Evolutionary conservation across 2,113 vertebrate genomes (phyloP).

Genomic region (Scomber scombrus): DNA sequence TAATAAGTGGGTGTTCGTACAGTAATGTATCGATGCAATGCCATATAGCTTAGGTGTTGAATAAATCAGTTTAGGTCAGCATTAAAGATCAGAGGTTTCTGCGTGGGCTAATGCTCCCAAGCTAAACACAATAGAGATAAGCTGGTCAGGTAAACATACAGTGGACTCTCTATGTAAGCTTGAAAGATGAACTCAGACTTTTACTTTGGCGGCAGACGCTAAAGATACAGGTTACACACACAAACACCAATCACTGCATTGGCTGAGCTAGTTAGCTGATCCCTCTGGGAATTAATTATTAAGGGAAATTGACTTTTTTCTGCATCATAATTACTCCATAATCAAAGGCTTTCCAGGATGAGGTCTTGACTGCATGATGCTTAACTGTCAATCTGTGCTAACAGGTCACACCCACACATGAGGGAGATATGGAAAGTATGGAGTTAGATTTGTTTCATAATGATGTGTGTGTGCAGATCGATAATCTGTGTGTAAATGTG

Average conservation of each 20-base stretch:
- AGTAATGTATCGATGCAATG: background rate
- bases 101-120: slow-evolving; percentile 16
- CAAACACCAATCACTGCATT: background rate
- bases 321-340: slow-evolving; percentile 22
- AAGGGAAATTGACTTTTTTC: background rate
- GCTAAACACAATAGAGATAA: slow-evolving; percentile 12
- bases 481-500: no score
- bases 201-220: background rate
- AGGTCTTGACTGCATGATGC: background rate
- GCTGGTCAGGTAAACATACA: background rate
- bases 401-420: background rate
- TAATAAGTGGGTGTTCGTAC: no score
- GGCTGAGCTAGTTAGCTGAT: background rate
- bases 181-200: background rate
- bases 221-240: background rate
- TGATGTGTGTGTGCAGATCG: no score
- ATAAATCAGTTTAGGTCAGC: slow-evolving; percentile 33
- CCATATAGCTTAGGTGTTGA: slow-evolving; percentile 10
- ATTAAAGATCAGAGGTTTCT: background rate
- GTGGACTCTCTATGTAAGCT: background rate
- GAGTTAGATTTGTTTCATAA: no score
- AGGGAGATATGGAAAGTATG: no score
- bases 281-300: slow-evolving; percentile 33
- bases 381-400: slow-evolving; percentile 1
- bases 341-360: slow-evolving; percentile 24